Base-by-base conservation (phyloP, 2,797 vertebrate genomes). In the Phataginus tricuspis region DNA sequence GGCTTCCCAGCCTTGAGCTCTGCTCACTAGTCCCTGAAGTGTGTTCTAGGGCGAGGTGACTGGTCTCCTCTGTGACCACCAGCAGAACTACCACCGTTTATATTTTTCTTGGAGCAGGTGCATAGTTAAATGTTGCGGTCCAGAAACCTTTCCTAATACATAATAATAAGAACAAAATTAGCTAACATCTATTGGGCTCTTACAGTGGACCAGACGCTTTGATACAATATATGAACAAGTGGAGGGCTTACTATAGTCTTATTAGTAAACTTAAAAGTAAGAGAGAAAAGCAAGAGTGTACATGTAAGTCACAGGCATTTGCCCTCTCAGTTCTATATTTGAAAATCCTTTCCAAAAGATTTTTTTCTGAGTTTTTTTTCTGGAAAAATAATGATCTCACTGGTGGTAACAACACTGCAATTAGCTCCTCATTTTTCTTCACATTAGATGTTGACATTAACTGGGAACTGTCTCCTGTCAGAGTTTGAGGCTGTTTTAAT, bases 361-460 rank as follows among this genome's bases (percentile, higher is more conserved):
- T 74, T 90, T 90, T 96, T 64, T 80, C 84, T 94, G 42, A 71
- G 61, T 87, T 97, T 95, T 96, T 85, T 95, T 95, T 92, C 90
- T 91, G 88, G 63, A 95, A 92, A 69, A 90, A 57, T 92, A 90
- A 92, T 96, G 80, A 96, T 92, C 84, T 97, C 96, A 95, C 14
- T 55, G 69, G 77, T 77, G 69, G 85, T 57, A 93, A 93, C 31
- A 84, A 29, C 11, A 53, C 49, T 64, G 45, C 57, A 83, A 86
- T 88, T 90, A 96, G 68, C 19, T 96, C 92, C 66, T 88, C 93
- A 71, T 92, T 95, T 80, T 90, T 85, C 93, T 84, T 94, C 16
- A 61, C 53, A 68, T 85, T 64, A 45, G 19, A 83, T 78, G 82
- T 77, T 85, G 82, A 90, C 80, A 86, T 95, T 74, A 92, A 57